These are phyloP conservation scores for Phylloscopus collybita DNA, from an alignment of 2,797 vertebrate genomes.

Conservation along the genomic window DNA sequence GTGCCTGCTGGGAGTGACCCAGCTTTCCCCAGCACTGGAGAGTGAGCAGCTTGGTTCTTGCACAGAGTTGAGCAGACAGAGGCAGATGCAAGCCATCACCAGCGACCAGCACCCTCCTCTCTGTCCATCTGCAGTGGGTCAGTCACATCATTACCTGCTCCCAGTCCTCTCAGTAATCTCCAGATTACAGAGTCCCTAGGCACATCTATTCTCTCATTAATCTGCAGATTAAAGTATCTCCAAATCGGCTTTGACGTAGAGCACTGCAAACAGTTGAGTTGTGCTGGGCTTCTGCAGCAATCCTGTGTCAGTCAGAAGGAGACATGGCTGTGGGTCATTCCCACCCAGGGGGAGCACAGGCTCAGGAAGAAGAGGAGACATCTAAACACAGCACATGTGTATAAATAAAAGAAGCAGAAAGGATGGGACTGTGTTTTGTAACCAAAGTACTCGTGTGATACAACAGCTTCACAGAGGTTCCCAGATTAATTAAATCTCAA, in stretches of 20 bases:
- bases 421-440: neutral
- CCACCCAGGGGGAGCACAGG: neutral
- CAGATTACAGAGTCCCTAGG: conserved; percentile 23
- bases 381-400: neutral
- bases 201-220: conserved; percentile 53
- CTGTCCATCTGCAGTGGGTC: neutral
- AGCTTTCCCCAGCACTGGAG: fast-evolving
- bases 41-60: neutral
- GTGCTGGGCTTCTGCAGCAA: conserved; percentile 7
- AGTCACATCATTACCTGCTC: neutral
- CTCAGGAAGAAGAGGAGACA: neutral
- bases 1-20: neutral
- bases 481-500: conserved; percentile 1
- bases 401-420: neutral
- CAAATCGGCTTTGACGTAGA: conserved; percentile 57
- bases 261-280: conserved; percentile 33
- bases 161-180: conserved; percentile 33
- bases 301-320: neutral
- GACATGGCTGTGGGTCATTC: neutral
- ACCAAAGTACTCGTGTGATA: neutral
- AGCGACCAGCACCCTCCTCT: neutral
- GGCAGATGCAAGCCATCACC: neutral
- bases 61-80: fast-evolving
- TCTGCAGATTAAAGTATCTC: conserved; percentile 61
- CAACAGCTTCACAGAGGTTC: conserved; percentile 17